Evolutionary conservation across 2,797 vertebrate species (phyloP), one percentile per base, ranked within the genome.

Genomic region (Oreortyx pictus): DNA sequence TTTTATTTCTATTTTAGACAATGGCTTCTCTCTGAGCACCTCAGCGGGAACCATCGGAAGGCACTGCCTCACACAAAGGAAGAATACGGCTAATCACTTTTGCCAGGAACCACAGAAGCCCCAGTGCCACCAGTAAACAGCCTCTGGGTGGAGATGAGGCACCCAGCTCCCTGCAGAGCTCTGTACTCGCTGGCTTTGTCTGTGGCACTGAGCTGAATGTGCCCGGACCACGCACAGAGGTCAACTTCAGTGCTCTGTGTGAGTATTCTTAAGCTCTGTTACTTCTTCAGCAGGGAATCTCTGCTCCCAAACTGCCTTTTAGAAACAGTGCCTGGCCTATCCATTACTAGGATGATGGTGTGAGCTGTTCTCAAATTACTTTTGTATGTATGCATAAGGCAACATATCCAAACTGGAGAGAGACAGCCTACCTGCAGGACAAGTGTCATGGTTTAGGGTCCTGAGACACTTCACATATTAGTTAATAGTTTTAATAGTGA

Each of bases 11-110:
- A 20, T 79, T 77, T 62, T 33, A 89, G 54, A 89, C 90, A 89
- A 90, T 81, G 74, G 7, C 75, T 89, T 80, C 90, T 90, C 76
- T 90, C 75, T 68, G 73, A 92, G 92, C 68, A 92, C 89, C 82
- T 86, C 92, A 86, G 89, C 89, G 76, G 92, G 92, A 91, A 71
- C 35, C 89, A 75, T 74, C 67, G 46, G 77, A 66, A 89, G 37
- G 17, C 73, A 41, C 16, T 71, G 82, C 52, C 77, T 61, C 49
- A 27, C 68, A 86, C 82, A 91, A 94, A 86, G 66, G 88, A 44
- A 81, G 64, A 89, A 89, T 82, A 15, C 60, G 89, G 59, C 47
- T 47, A 91, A 77, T 60, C 61, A 12, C 43, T 65, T 88, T 50
- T 86, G 75, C 77, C 73, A 86, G 89, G 82, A 89, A 89, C 62